Conservation (phyloP, 1,140 invertebrate species). For the Diorhabda carinulata region DNA sequence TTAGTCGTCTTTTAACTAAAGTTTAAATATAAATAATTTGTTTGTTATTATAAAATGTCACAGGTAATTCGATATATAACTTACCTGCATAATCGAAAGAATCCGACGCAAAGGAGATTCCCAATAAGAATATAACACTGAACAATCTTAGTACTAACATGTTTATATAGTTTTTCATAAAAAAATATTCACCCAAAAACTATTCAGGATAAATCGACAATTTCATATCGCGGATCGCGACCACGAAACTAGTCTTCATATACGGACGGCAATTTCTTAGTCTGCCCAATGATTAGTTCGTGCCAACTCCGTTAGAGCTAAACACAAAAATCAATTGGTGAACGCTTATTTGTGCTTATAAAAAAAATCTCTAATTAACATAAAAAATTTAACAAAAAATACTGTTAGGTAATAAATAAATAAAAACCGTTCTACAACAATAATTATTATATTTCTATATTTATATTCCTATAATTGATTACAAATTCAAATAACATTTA, state of each 20-base stretch:
- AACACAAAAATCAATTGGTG: slow-evolving; percentile 12
- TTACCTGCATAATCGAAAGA: slow-evolving; percentile 17
- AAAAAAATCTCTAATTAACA: too few relatives aligned
- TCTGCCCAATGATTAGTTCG: slow-evolving; percentile 11
- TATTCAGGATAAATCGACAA: slow-evolving; percentile 7
- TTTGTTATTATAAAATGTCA: neutral
- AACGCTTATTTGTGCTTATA: neutral
- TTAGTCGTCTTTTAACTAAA: neutral
- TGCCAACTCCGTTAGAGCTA: slow-evolving; percentile 6
- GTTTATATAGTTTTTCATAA: slow-evolving; percentile 11
- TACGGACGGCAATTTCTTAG: slow-evolving; percentile 15
- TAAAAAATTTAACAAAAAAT: too few relatives aligned
- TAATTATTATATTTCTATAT: too few relatives aligned
- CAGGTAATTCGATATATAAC: neutral
- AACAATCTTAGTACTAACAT: slow-evolving; percentile 15
- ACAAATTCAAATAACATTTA: too few relatives aligned
- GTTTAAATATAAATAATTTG: slow-evolving; percentile 1
- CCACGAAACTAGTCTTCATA: slow-evolving; percentile 10
- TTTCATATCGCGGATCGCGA: slow-evolving; percentile 13
- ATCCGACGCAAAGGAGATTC: slow-evolving; percentile 9
- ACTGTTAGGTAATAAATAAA: too few relatives aligned
- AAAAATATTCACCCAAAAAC: slow-evolving; percentile 11
- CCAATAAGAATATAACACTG: slow-evolving; percentile 11
- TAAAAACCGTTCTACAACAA: too few relatives aligned
- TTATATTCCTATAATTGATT: too few relatives aligned